Evolutionary conservation across 2,888 invertebrate species (phyloP), one percentile per base, ranked within the genome.

Genomic region (Panorpa germanica): DNA sequence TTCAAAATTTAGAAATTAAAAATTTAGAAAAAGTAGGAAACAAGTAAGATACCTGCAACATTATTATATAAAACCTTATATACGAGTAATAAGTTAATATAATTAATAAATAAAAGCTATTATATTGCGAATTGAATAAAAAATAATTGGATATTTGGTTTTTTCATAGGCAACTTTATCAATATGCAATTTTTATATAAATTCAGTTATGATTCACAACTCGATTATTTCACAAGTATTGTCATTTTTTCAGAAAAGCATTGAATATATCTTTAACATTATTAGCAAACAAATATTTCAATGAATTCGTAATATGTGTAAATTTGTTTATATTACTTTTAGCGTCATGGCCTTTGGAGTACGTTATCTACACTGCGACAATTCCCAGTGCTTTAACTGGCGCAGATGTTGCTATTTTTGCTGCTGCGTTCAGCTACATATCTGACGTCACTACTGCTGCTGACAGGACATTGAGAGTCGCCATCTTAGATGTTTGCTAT

Each of bases 401-500:
- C 0, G 75, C 76, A 1, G 78, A 81, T 45, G 63, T 82, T 21
- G 76, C 78, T 0, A 77, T 82, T 39, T 82, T 82, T 46, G 75
- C 76, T 2, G 70, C 73, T 0, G 72, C 73, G 36, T 81, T 80
- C 45, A 62, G 80, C 0, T 86, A 86, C 46, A 63, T 88, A 27
- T 70, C 82, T 2, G 85, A 86, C 43, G 63, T 83, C 12, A 70
- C 82, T 0, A 63, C 70, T 0, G 40, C 65, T 2, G 53, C 67
- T 34, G 66, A 70, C 39, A 62, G 86, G 34, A 88, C 88, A 0
- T 47, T 80, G 12, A 58, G 86, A 35, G 73, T 88, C 4, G 78
- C 82, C 0, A 68, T 90, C 28, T 50, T 88, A 31, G 88, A 90
- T 45, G 67, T 76, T 0, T 70, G 76, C 41, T 81, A 85, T 45